Evolutionary conservation across 2,113 vertebrate species (phyloP).

Genomic region (Epinephelus moara): DNA sequence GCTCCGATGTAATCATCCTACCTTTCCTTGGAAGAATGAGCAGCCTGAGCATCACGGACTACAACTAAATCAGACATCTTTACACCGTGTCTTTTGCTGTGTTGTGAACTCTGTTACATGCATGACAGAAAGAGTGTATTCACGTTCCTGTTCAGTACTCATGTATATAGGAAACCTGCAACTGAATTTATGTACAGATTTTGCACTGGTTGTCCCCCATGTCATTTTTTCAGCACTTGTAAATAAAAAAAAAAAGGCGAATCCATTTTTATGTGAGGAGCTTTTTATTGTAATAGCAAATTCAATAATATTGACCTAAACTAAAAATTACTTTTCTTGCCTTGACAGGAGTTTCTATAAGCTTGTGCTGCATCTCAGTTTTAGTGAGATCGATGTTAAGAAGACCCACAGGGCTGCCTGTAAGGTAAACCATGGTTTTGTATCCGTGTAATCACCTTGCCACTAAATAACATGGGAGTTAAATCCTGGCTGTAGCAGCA

Average conservation of each 20-base stretch:
- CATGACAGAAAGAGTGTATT: constrained; percentile 75
- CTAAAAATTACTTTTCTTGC: not conserved
- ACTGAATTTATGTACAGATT: constrained; percentile 86
- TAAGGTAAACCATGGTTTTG: not conserved
- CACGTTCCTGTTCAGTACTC: constrained; percentile 71
- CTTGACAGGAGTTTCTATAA: not conserved
- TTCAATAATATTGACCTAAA: not conserved
- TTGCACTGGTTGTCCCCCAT: constrained; percentile 82
- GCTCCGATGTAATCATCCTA: constrained; percentile 23
- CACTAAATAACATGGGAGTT: not conserved
- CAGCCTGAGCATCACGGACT: constrained; percentile 55
- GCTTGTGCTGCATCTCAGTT: not conserved
- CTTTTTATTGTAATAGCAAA: constrained; percentile 7
- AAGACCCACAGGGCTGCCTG: not conserved
- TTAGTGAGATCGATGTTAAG: not conserved
- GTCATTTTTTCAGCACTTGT: constrained; percentile 84
- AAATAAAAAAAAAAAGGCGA: constrained; percentile 79
- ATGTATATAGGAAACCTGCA: constrained; percentile 82
- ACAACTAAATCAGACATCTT: constrained; percentile 51
- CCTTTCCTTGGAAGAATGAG: constrained; percentile 46
- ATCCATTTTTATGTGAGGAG: constrained; percentile 27
- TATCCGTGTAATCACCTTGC: too few species aligned
- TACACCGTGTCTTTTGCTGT: constrained; percentile 69
- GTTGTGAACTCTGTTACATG: constrained; percentile 81
- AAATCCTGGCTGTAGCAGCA: not conserved